A percentile compares a stretch with the other conserved stretches of the same genome.
Evolutionary conservation across 2,888 invertebrate genomes (phyloP).

Genomic region (Nymphalis c-album): DNA sequence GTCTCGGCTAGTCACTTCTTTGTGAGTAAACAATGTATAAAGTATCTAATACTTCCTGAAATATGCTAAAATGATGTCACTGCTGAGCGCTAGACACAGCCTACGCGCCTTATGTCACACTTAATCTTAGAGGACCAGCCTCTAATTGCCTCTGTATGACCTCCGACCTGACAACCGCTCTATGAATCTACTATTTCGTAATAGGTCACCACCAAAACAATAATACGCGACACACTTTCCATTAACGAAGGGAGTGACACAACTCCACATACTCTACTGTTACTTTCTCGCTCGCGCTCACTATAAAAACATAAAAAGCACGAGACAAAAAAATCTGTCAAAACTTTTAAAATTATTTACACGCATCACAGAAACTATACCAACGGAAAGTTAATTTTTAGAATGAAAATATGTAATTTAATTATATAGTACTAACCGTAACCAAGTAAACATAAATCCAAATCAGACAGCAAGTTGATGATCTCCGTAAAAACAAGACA

Average conservation of each 20-base stretch:
- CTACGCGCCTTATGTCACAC: constrained; percentile 58
- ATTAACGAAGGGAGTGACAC: constrained; percentile 58
- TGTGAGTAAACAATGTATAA: constrained; percentile 38
- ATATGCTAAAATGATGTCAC: constrained; percentile 64
- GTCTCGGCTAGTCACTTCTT: background rate
- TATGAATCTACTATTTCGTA: constrained; percentile 64
- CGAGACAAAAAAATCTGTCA: constrained; percentile 60
- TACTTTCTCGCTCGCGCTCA: constrained; percentile 59
- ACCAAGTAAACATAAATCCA: constrained; percentile 78
- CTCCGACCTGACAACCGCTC: constrained; percentile 46
- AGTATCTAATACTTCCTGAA: constrained; percentile 50
- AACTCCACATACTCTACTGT: constrained; percentile 51
- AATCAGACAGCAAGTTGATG: constrained; percentile 63
- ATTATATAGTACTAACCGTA: constrained; percentile 62
- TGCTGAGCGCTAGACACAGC: constrained; percentile 45
- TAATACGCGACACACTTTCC: constrained; percentile 74
- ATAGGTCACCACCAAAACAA: constrained; percentile 74
- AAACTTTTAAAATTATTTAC: constrained; percentile 70
- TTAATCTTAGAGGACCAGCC: constrained; percentile 48
- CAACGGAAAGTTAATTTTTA: constrained; percentile 3
- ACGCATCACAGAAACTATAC: constrained; percentile 50
- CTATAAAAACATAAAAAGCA: constrained; percentile 46
- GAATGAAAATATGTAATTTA: constrained; percentile 5
- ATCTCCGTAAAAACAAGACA: constrained; percentile 72
- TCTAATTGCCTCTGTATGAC: constrained; percentile 48